A percentile compares a stretch with the other conserved stretches of the same genome.
Evolutionary conservation across 30 jellyfish, hydroid and myxozoan genomes (phyloP).

Genomic region (Pelagia noctiluca): DNA sequence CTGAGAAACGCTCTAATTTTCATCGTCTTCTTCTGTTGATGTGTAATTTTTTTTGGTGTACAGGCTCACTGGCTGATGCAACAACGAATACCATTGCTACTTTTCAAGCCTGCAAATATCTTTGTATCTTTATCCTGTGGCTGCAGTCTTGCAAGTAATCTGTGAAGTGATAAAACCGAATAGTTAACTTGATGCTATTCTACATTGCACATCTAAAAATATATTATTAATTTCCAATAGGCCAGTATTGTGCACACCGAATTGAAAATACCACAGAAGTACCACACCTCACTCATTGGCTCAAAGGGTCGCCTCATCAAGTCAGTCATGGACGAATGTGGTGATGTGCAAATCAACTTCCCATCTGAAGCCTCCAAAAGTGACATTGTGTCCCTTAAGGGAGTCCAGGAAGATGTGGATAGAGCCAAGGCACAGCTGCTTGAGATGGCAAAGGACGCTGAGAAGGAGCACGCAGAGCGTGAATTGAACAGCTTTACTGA

Average conservation of each 20-base stretch:
- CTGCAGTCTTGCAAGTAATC: too few relatives aligned
- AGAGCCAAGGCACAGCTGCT: conserved; percentile 84
- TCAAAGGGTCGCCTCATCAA: conserved; percentile 91
- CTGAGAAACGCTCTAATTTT: too few relatives aligned
- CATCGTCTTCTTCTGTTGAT: too few relatives aligned
- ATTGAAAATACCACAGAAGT: conserved; percentile 80
- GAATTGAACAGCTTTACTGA: conserved; percentile 82
- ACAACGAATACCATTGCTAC: too few relatives aligned
- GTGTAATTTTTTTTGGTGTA: too few relatives aligned
- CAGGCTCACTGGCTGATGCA: too few relatives aligned
- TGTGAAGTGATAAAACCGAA: too few relatives aligned
- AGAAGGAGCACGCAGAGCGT: conserved; percentile 76
- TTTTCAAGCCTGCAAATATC: too few relatives aligned
- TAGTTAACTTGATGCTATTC: neutral
- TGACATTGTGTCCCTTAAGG: conserved; percentile 80
- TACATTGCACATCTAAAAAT: neutral
- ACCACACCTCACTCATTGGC: conserved; percentile 94
- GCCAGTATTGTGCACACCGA: conserved; percentile 85
- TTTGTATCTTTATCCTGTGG: too few relatives aligned
- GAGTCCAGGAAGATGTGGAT: conserved; percentile 93
- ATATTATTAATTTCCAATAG: conserved; percentile 21
- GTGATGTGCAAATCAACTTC: conserved; percentile 91
- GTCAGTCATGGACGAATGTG: conserved; percentile 95
- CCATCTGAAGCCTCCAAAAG: conserved; percentile 95
- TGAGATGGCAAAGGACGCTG: conserved; percentile 75